Base-by-base conservation (phyloP, 1,140 invertebrate species). In the Stegodyphus mimosarum region DNA sequence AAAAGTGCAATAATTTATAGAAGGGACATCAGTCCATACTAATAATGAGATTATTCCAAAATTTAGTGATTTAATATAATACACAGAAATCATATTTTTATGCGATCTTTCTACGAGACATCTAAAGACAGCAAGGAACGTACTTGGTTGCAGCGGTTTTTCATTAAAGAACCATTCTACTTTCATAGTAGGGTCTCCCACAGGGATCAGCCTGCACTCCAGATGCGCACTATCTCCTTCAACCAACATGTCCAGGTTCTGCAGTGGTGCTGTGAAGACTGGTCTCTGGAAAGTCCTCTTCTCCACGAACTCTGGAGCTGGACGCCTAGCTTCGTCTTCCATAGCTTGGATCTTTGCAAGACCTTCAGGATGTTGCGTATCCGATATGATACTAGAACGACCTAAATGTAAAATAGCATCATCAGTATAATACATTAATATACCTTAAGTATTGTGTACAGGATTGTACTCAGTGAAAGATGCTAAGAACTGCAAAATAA, bases 141-240 rank as follows among this genome's bases (percentile, higher is more conserved):
- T 72, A 87, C 97, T 96, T 89, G 89, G 89, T 91, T 96, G 95
- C 69, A 99, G 93, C 13, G 96, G 94, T 89, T 96, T 95, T 89
- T 97, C 97, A 91, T 99, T 98, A 90, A 96, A 95, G 91, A 96
- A 99, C 98, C 98, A 99, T 92, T 99, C 97, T 1, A 99, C 96
- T 91, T 97, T 98, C 67, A 99, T 92, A 49, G 96, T 97, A 5
- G 98, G 96, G 92, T 99, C 98, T 60, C 97, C 97, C 86, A 99
- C 96, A n/a, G 98, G 98, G 88, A 98, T 98, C n/a, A 99, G 92
- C 66, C 97, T 93, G 88, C 96, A 97, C 91, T 99, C 97, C 89
- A 99, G 97, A 92, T 99, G 97, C 75, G 96, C 97, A 51, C 95
- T 96, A 89, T 98, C 94, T 75, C 95, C 95, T 92, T 99, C 98